These are phyloP conservation scores for Trichogramma pretiosum DNA, from an alignment of 1,140 invertebrate genomes.

Conservation along the genomic window DNA sequence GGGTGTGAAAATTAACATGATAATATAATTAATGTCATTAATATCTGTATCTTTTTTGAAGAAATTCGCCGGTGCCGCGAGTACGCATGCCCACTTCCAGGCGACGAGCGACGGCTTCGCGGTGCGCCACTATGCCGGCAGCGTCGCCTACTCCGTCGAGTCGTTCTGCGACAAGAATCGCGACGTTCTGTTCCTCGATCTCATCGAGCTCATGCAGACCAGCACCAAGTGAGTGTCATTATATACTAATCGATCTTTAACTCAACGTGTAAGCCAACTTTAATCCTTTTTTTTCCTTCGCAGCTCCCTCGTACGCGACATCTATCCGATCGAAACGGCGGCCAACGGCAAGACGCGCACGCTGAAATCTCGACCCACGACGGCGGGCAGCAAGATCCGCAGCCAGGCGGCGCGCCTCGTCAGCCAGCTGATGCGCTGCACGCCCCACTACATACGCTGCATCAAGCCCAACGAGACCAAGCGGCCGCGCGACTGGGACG, in stretches of 20 bases:
- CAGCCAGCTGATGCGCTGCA: constrained; percentile 61
- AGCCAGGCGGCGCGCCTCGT: constrained; percentile 66
- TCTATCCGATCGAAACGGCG: constrained; percentile 56
- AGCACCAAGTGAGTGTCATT: constrained; percentile 54
- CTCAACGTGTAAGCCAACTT: no score
- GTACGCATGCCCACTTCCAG: constrained; percentile 56
- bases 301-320: constrained; percentile 52
- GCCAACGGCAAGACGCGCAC: constrained; percentile 36
- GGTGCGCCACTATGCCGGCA: constrained; percentile 67
- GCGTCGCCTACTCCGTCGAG: constrained; percentile 59
- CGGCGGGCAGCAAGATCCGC: constrained; percentile 66
- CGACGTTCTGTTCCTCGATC: constrained; percentile 64
- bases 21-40: no score
- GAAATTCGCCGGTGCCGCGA: constrained; percentile 52
- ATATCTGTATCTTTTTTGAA: constrained; percentile 32
- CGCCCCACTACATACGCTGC: constrained; percentile 67
- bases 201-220: constrained; percentile 65
- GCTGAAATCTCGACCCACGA: constrained; percentile 58
- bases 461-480: constrained; percentile 75
- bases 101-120: constrained; percentile 53
- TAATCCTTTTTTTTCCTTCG: no score
- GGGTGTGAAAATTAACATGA: not conserved
- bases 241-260: not conserved
- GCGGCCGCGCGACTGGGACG: constrained; percentile 63
- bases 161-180: constrained; percentile 73